Evolutionary conservation across 2,113 vertebrate species (phyloP).

Genomic region (Melospiza melodia): DNA sequence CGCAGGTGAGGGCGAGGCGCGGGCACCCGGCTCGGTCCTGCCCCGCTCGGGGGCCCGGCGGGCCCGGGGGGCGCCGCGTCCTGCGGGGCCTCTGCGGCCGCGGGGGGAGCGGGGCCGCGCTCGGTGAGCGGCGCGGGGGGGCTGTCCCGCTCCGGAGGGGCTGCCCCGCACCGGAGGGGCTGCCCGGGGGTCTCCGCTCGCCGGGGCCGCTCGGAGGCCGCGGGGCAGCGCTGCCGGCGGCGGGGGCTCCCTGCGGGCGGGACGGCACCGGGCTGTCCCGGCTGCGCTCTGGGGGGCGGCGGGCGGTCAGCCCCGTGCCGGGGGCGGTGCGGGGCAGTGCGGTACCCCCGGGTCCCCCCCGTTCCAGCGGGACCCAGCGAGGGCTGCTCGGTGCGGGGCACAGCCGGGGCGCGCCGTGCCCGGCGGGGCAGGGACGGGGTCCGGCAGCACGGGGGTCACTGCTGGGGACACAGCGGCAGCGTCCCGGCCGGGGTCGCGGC

Average conservation of each 20-base stretch:
- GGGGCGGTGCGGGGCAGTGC: background rate
- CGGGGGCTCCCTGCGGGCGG: background rate
- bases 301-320: background rate
- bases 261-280: background rate
- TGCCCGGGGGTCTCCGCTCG: background rate
- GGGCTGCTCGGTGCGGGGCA: background rate
- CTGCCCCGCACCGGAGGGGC: background rate
- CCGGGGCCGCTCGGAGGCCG: background rate
- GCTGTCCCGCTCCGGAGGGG: background rate
- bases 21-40: too few species aligned
- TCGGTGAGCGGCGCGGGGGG: background rate
- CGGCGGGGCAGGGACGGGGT: background rate
- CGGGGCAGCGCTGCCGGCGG: background rate
- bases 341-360: too few species aligned
- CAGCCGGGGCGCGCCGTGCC: background rate
- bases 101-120: background rate
- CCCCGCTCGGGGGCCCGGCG: background rate
- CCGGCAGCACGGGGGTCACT: background rate
- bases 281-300: background rate
- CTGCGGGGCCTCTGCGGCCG: background rate
- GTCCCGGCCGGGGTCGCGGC: background rate
- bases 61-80: background rate
- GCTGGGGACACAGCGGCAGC: background rate
- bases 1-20: too few species aligned
- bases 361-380: rapidly evolving